Evolutionary conservation across 2,797 vertebrate species (phyloP).

Genomic region (Hippoglossus hippoglossus): DNA sequence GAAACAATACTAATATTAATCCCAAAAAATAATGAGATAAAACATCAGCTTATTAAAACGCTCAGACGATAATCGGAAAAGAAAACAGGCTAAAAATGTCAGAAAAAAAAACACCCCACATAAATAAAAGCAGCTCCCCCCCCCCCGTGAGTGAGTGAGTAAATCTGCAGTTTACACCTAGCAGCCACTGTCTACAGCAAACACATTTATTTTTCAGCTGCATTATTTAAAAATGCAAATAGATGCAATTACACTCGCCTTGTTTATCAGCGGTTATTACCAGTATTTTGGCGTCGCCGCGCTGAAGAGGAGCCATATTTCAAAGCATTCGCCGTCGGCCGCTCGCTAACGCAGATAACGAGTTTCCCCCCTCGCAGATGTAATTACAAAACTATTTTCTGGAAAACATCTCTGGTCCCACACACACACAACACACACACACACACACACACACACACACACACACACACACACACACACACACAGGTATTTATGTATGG

Average conservation of each 20-base stretch:
- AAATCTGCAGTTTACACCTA: constrained; percentile 49
- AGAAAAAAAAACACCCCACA: not conserved
- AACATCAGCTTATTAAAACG: constrained; percentile 54
- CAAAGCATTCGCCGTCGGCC: constrained; percentile 82
- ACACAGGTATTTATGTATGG: constrained; percentile 21
- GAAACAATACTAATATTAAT: constrained; percentile 43
- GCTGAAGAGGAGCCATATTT: constrained; percentile 80
- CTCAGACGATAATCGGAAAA: constrained; percentile 52
- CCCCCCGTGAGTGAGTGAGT: constrained; percentile 8
- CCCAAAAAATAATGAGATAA: constrained; percentile 48
- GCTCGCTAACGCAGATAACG: constrained; percentile 78
- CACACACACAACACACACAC: constrained; percentile 36
- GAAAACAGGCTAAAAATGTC: constrained; percentile 42
- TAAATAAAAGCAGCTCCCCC: constrained; percentile 6
- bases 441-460: constrained; percentile 32
- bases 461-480: not conserved
- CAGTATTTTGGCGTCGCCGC: constrained; percentile 76
- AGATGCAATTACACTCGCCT: constrained; percentile 78
- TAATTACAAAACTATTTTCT: constrained; percentile 84
- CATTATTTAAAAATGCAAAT: constrained; percentile 85
- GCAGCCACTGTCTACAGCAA: constrained; percentile 60
- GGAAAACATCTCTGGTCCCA: constrained; percentile 71
- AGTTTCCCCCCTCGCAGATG: constrained; percentile 78
- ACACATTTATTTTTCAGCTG: constrained; percentile 67
- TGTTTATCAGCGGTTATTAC: constrained; percentile 83